A percentile compares a stretch with the other conserved stretches of the same genome.
phyloP scores from a whole-genome alignment of 2,113 vertebrate species.

The Himantopus leucocephalus region DNA sequence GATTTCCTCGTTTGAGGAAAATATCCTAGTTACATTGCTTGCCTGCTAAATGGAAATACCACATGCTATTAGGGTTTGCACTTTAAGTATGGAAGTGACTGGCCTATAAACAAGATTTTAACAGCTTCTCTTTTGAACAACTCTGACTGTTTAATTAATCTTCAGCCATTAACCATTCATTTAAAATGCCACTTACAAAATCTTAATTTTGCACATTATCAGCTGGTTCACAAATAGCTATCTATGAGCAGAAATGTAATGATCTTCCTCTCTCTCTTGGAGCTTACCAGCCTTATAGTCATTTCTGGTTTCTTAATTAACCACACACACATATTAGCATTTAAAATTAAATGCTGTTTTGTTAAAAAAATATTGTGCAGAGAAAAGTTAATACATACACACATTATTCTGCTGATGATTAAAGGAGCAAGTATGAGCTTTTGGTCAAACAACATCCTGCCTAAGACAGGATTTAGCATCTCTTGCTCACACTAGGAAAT shows the following conservation, averaged over 20 bases:
- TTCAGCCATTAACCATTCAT: conserved; percentile 79
- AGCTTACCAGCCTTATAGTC: conserved; percentile 68
- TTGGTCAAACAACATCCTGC: not conserved
- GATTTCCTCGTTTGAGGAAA: not conserved
- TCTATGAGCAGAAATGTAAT: conserved; percentile 70
- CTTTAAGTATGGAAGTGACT: conserved; percentile 49
- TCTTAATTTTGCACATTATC: conserved; percentile 81
- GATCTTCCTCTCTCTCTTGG: conserved; percentile 57
- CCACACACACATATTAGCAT: conserved; percentile 70
- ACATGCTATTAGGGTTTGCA: conserved; percentile 46
- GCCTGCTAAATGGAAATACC: conserved; percentile 51
- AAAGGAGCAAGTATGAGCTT: not conserved
- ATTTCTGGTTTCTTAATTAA: conserved; percentile 80
- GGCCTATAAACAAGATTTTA: conserved; percentile 74
- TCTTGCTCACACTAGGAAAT: conserved; percentile 27
- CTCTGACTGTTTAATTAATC: conserved; percentile 81
- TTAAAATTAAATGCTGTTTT: conserved; percentile 72
- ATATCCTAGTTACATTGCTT: not conserved
- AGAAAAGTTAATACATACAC: conserved; percentile 59
- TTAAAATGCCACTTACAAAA: conserved; percentile 79
- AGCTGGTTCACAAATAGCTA: conserved; percentile 77
- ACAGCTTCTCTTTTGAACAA: conserved; percentile 78
- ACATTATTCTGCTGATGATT: conserved; percentile 20
- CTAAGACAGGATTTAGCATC: not conserved
- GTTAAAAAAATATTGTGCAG: conserved; percentile 20